Conservation (phyloP, 2,797 vertebrate species). For the Poeciliopsis paucimaculata region DNA sequence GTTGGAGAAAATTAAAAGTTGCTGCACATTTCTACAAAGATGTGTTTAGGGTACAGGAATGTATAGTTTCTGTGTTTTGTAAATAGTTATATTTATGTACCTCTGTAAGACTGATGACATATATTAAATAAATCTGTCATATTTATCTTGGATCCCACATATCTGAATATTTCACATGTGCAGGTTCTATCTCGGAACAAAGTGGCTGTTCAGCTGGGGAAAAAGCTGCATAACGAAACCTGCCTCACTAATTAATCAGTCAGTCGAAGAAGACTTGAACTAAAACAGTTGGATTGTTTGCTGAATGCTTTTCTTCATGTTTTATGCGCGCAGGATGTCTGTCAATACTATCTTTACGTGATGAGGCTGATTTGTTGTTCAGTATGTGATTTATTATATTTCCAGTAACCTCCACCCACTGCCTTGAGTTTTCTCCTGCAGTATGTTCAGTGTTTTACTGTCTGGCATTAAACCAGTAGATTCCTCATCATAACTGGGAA, state of each 20-base stretch:
- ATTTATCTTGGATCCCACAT: conserved; percentile 12
- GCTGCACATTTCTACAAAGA: conserved; percentile 19
- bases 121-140: conserved; percentile 19
- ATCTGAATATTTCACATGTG: conserved; percentile 20
- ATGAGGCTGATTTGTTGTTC: conserved; percentile 14
- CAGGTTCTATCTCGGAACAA: conserved; percentile 3
- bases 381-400: conserved; percentile 12
- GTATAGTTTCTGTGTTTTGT: conserved; percentile 65
- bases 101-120: conserved; percentile 32
- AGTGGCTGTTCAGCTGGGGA: conserved; percentile 12
- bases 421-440: conserved; percentile 2
- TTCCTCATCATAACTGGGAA: conserved; percentile 27
- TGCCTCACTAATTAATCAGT: neutral
- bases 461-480: neutral
- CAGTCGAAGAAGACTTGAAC: conserved; percentile 4
- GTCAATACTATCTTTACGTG: conserved; percentile 32
- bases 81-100: conserved; percentile 75
- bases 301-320: neutral
- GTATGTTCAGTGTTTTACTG: conserved; percentile 30
- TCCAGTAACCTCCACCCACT: conserved; percentile 12
- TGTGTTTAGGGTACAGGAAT: conserved; percentile 52
- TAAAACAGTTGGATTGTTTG: neutral
- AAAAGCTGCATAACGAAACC: conserved; percentile 1
- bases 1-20: neutral
- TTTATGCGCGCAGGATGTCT: conserved; percentile 14